Percentiles rank a stretch among this genome's conserved stretches.
Conservation (phyloP, 2,888 invertebrate genomes). For the Diloba caeruleocephala region DNA sequence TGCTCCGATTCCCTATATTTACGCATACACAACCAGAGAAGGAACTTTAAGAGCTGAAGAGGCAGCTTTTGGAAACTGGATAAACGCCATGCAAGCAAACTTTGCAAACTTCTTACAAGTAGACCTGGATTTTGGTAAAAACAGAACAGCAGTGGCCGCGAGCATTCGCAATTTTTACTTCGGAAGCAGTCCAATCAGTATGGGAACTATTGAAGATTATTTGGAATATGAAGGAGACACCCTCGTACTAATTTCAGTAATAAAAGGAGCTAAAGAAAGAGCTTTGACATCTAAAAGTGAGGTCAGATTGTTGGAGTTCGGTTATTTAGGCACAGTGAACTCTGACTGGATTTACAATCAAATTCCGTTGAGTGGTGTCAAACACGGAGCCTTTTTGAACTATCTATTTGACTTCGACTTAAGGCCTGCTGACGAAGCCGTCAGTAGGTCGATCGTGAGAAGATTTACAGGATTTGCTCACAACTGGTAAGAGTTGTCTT, state of each 20-base stretch:
- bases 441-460: conserved; percentile 60
- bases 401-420: conserved; percentile 75
- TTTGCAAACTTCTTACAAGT: conserved; percentile 76
- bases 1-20: conserved; percentile 74
- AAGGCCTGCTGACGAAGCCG: conserved; percentile 54
- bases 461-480: conserved; percentile 70
- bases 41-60: conserved; percentile 75
- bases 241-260: conserved; percentile 69
- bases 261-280: conserved; percentile 73
- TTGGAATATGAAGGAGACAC: conserved; percentile 80
- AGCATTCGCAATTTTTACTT: conserved; percentile 74
- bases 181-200: conserved; percentile 58
- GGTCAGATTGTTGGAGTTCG: conserved; percentile 75
- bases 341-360: conserved; percentile 71
- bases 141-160: conserved; percentile 57
- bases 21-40: conserved; percentile 76
- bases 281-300: conserved; percentile 64
- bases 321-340: conserved; percentile 71
- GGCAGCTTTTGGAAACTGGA: conserved; percentile 67
- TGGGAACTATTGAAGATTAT: conserved; percentile 74
- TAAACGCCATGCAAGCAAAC: conserved; percentile 72
- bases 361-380: conserved; percentile 72
- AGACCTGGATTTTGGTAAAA: conserved; percentile 67
- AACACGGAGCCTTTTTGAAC: conserved; percentile 76
- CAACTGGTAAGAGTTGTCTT: conserved; percentile 67